Evolutionary conservation across 1,140 invertebrate species (phyloP).

Genomic region (Sarcophaga bullata): DNA sequence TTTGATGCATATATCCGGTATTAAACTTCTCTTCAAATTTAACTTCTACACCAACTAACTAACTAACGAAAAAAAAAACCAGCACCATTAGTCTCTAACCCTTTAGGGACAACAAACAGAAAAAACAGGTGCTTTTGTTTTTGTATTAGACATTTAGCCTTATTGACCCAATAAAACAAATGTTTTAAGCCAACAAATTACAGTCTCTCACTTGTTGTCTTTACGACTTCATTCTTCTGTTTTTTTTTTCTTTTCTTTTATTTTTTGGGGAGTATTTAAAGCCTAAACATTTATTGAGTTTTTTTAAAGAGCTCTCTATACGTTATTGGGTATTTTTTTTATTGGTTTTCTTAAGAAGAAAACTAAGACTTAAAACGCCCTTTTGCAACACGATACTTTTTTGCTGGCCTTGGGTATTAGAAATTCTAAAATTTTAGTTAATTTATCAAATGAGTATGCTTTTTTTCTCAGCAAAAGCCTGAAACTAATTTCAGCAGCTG

Average conservation of each 20-base stretch:
- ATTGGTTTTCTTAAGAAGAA: neutral
- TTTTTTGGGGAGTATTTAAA: constrained; percentile 29
- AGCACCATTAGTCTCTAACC: too few species aligned
- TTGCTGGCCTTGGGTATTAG: constrained; percentile 12
- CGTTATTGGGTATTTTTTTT: neutral
- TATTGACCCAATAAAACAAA: constrained; percentile 37
- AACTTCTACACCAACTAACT: constrained; percentile 6
- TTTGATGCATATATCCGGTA: constrained; percentile 40
- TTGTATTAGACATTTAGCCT: constrained; percentile 20
- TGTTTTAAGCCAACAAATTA: neutral
- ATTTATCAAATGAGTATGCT: constrained; percentile 15
- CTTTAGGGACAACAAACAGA: neutral
- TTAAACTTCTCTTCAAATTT: constrained; percentile 8
- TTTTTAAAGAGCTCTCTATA: neutral
- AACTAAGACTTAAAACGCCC: neutral
- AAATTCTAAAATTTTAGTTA: constrained; percentile 34
- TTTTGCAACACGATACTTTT: constrained; percentile 39
- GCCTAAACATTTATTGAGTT: constrained; percentile 37
- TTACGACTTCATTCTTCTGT: neutral
- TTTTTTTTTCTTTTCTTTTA: neutral
- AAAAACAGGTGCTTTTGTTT: constrained; percentile 36
- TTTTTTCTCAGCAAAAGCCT: constrained; percentile 3
- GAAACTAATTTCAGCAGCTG: constrained; percentile 33
- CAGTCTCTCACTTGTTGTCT: neutral
- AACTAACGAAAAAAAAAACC: neutral